A percentile compares a stretch with the other conserved stretches of the same genome.
phyloP scores from a whole-genome alignment of 92 coral and sea anemone species.

The Desmophyllum pertusum region DNA sequence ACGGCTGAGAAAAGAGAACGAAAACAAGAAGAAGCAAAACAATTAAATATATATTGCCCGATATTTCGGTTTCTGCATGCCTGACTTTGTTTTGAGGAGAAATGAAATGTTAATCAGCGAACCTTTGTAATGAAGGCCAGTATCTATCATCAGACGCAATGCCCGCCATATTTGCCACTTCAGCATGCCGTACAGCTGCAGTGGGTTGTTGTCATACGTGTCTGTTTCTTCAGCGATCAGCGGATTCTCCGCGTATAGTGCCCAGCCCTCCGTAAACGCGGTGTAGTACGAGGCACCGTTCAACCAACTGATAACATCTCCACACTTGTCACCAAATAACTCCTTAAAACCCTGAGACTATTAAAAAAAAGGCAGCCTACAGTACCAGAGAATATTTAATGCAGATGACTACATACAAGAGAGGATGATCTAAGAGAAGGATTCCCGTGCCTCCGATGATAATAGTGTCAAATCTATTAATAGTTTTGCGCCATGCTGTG shows the following conservation, averaged over 20 bases:
- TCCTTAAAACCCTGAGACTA: slow-evolving; percentile 71
- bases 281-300: slow-evolving; percentile 74
- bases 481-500: no score
- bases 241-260: slow-evolving; percentile 91
- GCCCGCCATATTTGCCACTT: slow-evolving; percentile 94
- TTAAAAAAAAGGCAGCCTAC: neutral
- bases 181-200: slow-evolving; percentile 92
- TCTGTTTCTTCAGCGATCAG: slow-evolving; percentile 86
- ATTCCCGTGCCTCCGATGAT: no score
- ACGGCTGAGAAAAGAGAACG: no score
- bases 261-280: slow-evolving; percentile 96
- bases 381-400: no score
- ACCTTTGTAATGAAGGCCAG: slow-evolving; percentile 81
- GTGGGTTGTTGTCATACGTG: slow-evolving; percentile 70
- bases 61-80: no score
- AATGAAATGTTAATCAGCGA: neutral
- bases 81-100: no score
- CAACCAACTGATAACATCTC: slow-evolving; percentile 83
- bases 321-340: slow-evolving; percentile 79
- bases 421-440: no score
- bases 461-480: no score
- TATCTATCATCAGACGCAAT: slow-evolving; percentile 79
- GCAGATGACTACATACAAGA: no score
- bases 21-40: no score
- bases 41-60: no score